Evolutionary conservation across 2,888 invertebrate genomes (phyloP).

Genomic region (Eristalinus aeneus): DNA sequence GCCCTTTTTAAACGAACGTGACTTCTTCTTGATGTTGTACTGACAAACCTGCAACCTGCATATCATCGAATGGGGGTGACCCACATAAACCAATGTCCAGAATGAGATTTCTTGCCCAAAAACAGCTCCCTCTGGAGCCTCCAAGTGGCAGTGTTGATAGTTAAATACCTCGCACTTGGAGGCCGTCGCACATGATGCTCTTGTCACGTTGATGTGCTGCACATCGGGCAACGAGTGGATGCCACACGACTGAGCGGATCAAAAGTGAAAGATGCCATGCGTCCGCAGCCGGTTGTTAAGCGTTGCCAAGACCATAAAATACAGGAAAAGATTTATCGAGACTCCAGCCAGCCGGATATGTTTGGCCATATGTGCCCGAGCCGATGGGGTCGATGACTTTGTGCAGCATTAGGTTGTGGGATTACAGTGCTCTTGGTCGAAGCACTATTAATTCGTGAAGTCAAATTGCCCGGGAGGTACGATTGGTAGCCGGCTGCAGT

Average conservation of each 20-base stretch:
- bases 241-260: constrained; percentile 1
- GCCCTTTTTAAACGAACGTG: neutral
- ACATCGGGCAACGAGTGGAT: neutral
- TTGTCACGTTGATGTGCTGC: neutral
- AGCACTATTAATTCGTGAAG: constrained; percentile 57
- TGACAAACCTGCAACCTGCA: neutral
- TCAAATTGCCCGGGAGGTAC: constrained; percentile 39
- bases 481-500: constrained; percentile 7
- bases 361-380: constrained; percentile 54
- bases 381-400: constrained; percentile 60
- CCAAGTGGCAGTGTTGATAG: constrained; percentile 37
- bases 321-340: constrained; percentile 59
- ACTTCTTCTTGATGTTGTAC: neutral
- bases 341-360: constrained; percentile 50
- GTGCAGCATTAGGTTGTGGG: constrained; percentile 63
- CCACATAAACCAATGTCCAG: constrained; percentile 42
- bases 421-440: constrained; percentile 41
- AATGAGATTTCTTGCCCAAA: constrained; percentile 60
- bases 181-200: neutral
- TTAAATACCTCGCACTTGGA: constrained; percentile 42
- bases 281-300: constrained; percentile 5
- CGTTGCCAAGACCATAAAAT: constrained; percentile 33
- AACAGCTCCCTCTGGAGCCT: constrained; percentile 31
- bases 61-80: constrained; percentile 39
- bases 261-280: constrained; percentile 45